Percentiles rank a stretch among this genome's conserved stretches.
phyloP scores from a whole-genome alignment of 2,797 vertebrate genomes.

The Danionella dracula region DNA sequence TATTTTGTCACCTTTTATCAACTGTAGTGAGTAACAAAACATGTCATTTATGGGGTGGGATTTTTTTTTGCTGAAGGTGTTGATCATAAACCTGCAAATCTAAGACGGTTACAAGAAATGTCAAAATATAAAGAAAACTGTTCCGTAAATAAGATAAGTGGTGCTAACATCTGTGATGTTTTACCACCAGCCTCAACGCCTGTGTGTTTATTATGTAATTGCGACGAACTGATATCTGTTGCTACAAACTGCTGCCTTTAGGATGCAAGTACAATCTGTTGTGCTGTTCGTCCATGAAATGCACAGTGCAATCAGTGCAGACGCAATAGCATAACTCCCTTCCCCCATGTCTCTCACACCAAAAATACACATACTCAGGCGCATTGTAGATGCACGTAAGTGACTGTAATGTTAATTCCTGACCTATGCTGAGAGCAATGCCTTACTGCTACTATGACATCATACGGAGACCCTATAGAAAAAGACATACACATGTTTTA shows the following conservation, averaged over 20 bases:
- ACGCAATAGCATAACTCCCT: background rate
- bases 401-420: slow-evolving; percentile 26
- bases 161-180: background rate
- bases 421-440: slow-evolving; percentile 18
- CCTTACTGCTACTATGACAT: slow-evolving; percentile 15
- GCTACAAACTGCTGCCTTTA: background rate
- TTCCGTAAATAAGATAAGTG: background rate
- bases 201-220: background rate
- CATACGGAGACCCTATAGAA: slow-evolving; percentile 26
- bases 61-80: too few species aligned
- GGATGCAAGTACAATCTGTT: slow-evolving; percentile 5
- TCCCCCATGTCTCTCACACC: background rate
- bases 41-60: too few species aligned
- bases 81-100: too few species aligned
- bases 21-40: too few species aligned
- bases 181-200: background rate
- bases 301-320: background rate
- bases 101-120: background rate
- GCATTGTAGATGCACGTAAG: background rate
- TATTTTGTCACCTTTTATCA: too few species aligned
- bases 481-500: background rate
- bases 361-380: background rate
- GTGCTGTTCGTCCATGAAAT: slow-evolving; percentile 3
- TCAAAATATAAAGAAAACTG: background rate
- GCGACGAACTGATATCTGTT: background rate